Evolutionary conservation across 2,797 vertebrate genomes (phyloP), one percentile per base, ranked within the genome.

Genomic region (Numenius phaeopus): DNA sequence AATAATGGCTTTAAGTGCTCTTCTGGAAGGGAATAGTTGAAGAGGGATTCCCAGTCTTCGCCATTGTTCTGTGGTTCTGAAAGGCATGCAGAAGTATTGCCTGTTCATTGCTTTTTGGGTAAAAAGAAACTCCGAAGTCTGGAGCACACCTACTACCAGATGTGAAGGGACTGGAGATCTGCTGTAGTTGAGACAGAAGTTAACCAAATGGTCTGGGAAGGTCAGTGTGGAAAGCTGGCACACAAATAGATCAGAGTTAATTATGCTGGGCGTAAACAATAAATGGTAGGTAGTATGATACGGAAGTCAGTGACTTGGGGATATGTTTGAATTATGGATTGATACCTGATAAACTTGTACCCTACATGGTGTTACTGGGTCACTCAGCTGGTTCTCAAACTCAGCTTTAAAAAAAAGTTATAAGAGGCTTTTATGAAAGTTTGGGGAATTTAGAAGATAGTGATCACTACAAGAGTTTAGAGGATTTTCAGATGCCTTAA

Each of bases 131-230:
- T 57, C 18, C 11, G 4, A 7, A 5, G 20, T 15, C 14, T 6
- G 5, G 5, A 80, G 59, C 0, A 2, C 1, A 0, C 12, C 7
- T 23, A 7, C 10, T 83, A 37, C 20, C 32, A n/a, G 19, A 6
- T 7, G 27, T 1, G 14, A 22, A 18, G 9, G 20, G 2, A 1
- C 5, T 26, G 23, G 32, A 62, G 17, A 19, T 24, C 3, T 16
- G 8, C 7, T 73, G 20, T 52, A 32, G 10, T 3, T 76, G 6
- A 11, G 14, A 32, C 6, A 37, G 46, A 49, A 65, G 26, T 62
- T 82, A 30, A 14, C 27, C 4, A 3, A 15, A 17, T 10, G 6
- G 5, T 24, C 22, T 30, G 4, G 3, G 46, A 29, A 13, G 4
- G 5, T 30, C 7, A 17, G 50, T 52, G 50, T 52, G 29, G 52